Evolutionary conservation across 2,113 vertebrate species (phyloP).

Genomic region (Corvus cornix): DNA sequence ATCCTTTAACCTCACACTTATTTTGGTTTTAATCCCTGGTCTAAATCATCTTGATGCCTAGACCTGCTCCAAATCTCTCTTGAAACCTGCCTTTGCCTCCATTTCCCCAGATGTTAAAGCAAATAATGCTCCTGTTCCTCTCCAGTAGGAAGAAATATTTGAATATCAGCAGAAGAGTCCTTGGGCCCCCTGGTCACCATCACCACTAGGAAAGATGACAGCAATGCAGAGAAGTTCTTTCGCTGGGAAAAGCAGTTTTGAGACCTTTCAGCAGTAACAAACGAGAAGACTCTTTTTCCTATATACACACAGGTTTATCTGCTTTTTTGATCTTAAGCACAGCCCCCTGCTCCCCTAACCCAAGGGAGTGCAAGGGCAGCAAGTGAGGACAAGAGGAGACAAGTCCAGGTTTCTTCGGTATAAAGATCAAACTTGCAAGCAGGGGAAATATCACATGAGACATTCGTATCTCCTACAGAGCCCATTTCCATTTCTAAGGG

Average conservation of each 20-base stretch:
- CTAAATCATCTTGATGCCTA: not conserved
- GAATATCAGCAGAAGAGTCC: not conserved
- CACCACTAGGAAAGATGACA: not conserved
- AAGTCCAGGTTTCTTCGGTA: not conserved
- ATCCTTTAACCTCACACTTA: not conserved
- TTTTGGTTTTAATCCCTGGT: not conserved
- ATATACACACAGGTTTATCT: not conserved
- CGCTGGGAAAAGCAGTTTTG: not conserved
- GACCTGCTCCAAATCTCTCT: not conserved
- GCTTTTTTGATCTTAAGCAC: not conserved
- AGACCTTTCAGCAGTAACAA: not conserved
- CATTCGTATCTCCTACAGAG: not conserved
- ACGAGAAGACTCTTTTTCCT: not conserved
- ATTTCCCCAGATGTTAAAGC: not conserved
- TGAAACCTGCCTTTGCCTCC: not conserved
- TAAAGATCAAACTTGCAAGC: not conserved
- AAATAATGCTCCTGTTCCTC: not conserved
- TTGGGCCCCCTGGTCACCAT: not conserved
- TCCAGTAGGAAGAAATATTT: not conserved
- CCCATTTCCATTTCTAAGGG: not conserved
- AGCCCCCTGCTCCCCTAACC: not conserved
- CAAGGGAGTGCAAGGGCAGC: not conserved
- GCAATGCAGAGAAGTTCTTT: not conserved
- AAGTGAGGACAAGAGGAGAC: not conserved
- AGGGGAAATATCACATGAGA: not conserved